Base-by-base conservation (phyloP, 2,113 vertebrate species). In the Festucalex cinctus region DNA sequence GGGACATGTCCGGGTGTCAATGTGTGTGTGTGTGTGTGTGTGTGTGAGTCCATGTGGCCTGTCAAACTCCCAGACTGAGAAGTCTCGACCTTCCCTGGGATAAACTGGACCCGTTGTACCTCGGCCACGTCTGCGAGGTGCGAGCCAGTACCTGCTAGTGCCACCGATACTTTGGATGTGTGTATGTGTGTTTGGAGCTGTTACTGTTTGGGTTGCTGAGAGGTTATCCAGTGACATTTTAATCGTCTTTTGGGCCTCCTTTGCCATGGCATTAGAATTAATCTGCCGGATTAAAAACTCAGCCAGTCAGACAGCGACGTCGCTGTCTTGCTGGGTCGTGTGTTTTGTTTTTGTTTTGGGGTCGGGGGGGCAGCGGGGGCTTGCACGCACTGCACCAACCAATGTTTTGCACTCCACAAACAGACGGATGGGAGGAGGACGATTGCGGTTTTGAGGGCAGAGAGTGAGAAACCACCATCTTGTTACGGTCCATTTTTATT, bases 221-320 rank as follows among this genome's bases (percentile, higher is more conserved):
- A 89, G 81, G 88, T 88, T 88, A 89, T 89, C 86, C 85, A 69
- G 74, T 90, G 88, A 91, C 86, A 90, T 91, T 91, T 87, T 90
- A 90, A 91, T 91, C 85, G 76, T 88, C 86, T 90, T n/a, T 84
- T 91, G 83, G 65, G 86, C 81, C 85, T 84, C 86, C 84, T 88
- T 88, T 89, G 78, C 82, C 49, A 53, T 69, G 69, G 80, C 73
- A 88, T 88, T 85, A 88, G 72, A 66, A 81, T 82, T 88, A 90
- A 90, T 89, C 84, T 83, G 67, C 13, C 48, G 84, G 90, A 90
- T 89, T 90, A 88, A 83, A 62, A 88, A 66, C 72, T 77, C 65
- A 77, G 66, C 53, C 83, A 66, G 83, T 71, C 82, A 80, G 66
- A 84, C 80, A 76, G 76, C 77, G 79, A 82, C 78, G 73, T 79